Conservation (phyloP, 2,888 invertebrate species). For the Leptinotarsa peninsularis region DNA sequence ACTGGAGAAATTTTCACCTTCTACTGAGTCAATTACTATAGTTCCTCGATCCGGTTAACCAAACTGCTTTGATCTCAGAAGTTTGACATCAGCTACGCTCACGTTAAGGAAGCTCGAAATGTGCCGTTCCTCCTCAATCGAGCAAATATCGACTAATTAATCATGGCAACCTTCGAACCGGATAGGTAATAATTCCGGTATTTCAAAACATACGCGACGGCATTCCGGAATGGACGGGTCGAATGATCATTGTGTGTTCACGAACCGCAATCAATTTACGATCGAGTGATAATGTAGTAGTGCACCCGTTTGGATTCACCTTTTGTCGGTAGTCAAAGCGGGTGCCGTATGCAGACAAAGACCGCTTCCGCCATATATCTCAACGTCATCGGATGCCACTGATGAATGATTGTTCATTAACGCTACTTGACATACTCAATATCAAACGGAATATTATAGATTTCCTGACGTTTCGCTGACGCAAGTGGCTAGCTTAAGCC, state of each 20-base stretch:
- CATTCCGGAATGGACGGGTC: not conserved
- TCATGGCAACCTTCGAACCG: conserved; percentile 12
- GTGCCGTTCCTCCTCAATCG: not conserved
- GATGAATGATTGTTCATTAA: not conserved
- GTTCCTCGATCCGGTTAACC: no score
- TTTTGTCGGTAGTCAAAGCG: not conserved
- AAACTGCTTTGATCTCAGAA: no score
- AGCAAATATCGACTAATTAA: not conserved
- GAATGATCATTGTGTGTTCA: conserved; percentile 13
- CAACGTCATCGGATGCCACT: conserved; percentile 18
- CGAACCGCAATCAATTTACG: conserved; percentile 1
- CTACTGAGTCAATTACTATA: no score
- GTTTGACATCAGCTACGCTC: no score
- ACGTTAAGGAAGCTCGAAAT: not conserved
- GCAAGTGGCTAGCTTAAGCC: no score
- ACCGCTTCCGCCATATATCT: conserved; percentile 21
- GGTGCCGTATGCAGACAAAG: conserved; percentile 12
- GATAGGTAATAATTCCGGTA: conserved; percentile 2
- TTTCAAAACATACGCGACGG: conserved; percentile 15
- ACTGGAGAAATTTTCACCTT: no score
- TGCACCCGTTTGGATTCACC: not conserved
- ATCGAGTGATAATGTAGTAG: conserved; percentile 19
- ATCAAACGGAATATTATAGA: not conserved
- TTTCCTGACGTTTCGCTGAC: no score
- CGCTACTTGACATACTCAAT: not conserved